Evolutionary conservation across 2,797 vertebrate genomes (phyloP).

Genomic region (Vipera latastei): DNA sequence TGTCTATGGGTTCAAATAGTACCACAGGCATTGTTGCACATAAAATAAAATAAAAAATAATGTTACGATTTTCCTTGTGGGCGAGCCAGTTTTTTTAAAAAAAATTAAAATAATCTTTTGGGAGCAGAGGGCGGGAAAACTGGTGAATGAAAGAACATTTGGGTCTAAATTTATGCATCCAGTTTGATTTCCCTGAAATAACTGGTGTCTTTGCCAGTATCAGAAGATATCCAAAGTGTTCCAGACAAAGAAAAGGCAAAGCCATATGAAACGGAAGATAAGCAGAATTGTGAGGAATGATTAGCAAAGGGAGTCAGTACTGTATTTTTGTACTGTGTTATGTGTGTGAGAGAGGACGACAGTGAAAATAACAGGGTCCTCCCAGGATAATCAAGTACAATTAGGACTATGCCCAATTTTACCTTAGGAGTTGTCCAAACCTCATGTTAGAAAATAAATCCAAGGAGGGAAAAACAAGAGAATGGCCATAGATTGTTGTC

Average conservation of each 20-base stretch:
- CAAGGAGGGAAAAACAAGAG: background rate
- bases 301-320: rapidly evolving
- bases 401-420: background rate
- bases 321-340: background rate
- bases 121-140: background rate
- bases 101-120: background rate
- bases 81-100: background rate
- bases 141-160: background rate
- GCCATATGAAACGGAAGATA: background rate
- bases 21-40: background rate
- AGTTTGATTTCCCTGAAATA: background rate
- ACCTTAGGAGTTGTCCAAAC: background rate
- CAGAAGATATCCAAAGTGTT: background rate
- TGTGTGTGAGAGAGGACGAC: background rate
- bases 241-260: background rate
- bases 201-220: background rate
- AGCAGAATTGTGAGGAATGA: rapidly evolving
- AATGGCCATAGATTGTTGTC: background rate
- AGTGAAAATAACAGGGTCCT: background rate
- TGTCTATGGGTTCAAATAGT: background rate
- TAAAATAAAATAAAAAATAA: background rate
- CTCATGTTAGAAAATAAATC: background rate
- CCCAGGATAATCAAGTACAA: background rate
- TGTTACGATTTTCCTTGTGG: background rate
- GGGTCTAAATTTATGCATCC: background rate